phyloP scores from a whole-genome alignment of 2,888 invertebrate species.

The Heliconius charithonia region DNA sequence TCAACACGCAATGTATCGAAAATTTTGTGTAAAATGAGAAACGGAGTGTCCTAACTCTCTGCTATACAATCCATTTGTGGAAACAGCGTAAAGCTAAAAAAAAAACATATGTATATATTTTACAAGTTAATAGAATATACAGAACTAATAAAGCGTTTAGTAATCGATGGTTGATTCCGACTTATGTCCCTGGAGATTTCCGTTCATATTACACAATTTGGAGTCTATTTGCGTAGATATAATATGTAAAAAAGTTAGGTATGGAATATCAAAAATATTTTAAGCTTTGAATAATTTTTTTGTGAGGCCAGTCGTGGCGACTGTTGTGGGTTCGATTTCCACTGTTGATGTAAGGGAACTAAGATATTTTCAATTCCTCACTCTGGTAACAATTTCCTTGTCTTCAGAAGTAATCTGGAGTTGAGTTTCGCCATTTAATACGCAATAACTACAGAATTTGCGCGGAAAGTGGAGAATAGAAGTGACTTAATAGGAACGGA shows the following conservation, averaged over 20 bases:
- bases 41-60: neutral
- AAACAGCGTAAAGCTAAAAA: neutral
- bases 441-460: too few relatives aligned
- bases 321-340: too few relatives aligned
- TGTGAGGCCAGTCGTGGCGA: neutral
- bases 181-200: neutral
- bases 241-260: neutral
- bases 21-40: neutral
- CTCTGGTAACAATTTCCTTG: too few relatives aligned
- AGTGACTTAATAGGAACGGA: too few relatives aligned
- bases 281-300: neutral
- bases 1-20: neutral
- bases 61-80: neutral
- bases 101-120: neutral
- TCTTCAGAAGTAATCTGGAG: too few relatives aligned
- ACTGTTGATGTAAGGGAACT: too few relatives aligned
- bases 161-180: slow-evolving; percentile 1
- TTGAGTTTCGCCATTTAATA: too few relatives aligned
- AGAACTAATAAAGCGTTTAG: slow-evolving; percentile 8
- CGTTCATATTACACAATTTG: neutral
- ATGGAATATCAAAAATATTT: neutral
- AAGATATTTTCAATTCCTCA: too few relatives aligned
- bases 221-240: neutral
- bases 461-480: too few relatives aligned
- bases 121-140: neutral